Evolutionary conservation across 2,113 vertebrate species (phyloP).

Genomic region (Tyrannus savana): DNA sequence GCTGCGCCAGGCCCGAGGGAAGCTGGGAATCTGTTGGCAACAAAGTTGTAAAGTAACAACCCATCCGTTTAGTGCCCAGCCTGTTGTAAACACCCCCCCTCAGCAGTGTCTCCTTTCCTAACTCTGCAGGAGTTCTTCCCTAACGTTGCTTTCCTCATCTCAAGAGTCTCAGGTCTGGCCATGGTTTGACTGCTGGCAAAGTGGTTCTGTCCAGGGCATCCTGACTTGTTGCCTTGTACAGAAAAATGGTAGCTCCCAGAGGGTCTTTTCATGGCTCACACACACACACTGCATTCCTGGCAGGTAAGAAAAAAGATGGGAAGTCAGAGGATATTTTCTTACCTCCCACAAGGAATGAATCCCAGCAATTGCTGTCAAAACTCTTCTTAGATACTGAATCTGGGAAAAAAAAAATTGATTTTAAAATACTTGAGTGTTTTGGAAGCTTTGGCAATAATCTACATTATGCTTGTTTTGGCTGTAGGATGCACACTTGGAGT

Average conservation of each 20-base stretch:
- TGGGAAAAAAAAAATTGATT: slow-evolving; percentile 41
- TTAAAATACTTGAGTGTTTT: not conserved
- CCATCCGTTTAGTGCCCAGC: not conserved
- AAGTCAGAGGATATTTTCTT: slow-evolving; percentile 1
- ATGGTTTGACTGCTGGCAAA: not conserved
- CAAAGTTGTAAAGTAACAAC: not conserved
- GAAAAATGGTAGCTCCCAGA: not conserved
- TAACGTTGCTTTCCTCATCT: not conserved
- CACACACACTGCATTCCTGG: not conserved
- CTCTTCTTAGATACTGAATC: slow-evolving; percentile 87
- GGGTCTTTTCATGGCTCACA: not conserved
- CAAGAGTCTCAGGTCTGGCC: not conserved
- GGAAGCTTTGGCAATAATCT: not conserved
- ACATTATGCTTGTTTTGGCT: not conserved
- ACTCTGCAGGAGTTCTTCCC: not conserved
- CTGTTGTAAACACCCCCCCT: not conserved
- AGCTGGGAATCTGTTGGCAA: slow-evolving; percentile 73
- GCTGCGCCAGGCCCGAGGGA: slow-evolving; percentile 83
- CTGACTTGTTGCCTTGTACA: not conserved
- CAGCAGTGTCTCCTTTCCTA: not conserved
- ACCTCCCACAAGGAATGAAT: slow-evolving; percentile 91
- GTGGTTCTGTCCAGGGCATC: not conserved
- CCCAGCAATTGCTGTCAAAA: slow-evolving; percentile 81
- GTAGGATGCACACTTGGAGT: not conserved
- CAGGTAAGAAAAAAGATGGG: not conserved